Base-by-base conservation (phyloP, 2,888 invertebrate genomes). In the Phyto melanocephala region DNA sequence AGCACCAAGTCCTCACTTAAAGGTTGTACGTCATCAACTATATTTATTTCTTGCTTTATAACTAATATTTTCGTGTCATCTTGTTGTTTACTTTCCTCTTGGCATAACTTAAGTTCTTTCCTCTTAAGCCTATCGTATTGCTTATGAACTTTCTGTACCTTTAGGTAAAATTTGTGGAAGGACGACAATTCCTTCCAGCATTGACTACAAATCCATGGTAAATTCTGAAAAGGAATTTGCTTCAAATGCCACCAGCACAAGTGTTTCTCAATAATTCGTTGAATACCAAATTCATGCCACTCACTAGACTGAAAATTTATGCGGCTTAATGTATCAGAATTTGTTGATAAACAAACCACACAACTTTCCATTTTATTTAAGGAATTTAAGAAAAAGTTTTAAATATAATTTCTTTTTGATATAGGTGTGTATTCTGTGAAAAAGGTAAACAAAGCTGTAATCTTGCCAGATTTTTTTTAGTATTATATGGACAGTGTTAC, bases 221-320 rank as follows among this genome's bases (percentile, higher is more conserved):
- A 13, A 3, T 58, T 3, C 1, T 17, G 1, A 15, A 24, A 0
- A 1, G 28, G n/a, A 4, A 7, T 8, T 10, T 17, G 28, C 15
- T 50, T 47, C 4, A 40, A 17, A 15, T 77, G 40, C 81, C 77
- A 81, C 72, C 77, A 81, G 77, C 77, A 77, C 13, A 81, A 68
- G 62, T 81, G 81, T 17, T 77, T 81, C n/a, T 81, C 68, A 15
- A 81, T 77, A 7, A 81, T 68, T 2, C 33, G 40, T 40, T 74
- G 67, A 1, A 81, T 56, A 15, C 72, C 56, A 0, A 20, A 8
- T 35, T 72, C 47, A 13, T 63, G 28, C 72, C 77, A 81, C 22
- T 77, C 62, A 6, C 17, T 37, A 1, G 76, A 76, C 17, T 54
- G 24, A 3, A 22, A 24, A 2, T 5, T 56, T 1, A 80, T 70